Evolutionary conservation across 2,888 invertebrate species (phyloP).

Genomic region (Spilosoma lubricipeda): DNA sequence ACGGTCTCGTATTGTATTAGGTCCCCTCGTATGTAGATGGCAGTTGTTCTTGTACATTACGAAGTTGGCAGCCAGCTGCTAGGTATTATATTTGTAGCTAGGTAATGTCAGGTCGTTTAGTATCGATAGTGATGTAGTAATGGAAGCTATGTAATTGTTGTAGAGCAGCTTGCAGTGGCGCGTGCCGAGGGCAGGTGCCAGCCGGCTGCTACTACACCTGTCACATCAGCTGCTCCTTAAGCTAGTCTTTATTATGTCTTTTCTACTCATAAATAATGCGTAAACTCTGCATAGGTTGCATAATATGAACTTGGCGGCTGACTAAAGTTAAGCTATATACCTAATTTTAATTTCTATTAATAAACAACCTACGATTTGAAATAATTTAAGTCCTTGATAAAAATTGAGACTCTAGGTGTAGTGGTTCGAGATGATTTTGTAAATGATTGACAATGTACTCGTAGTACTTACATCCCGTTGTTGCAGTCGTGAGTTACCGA

Average conservation of each 20-base stretch:
- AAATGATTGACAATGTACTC: too few species aligned
- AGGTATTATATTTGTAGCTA: slow-evolving; percentile 43
- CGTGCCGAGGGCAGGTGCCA: slow-evolving; percentile 78
- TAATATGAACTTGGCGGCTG: neutral
- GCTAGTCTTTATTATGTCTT: slow-evolving; percentile 68
- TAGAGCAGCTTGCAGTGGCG: slow-evolving; percentile 81
- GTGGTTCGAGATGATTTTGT: neutral
- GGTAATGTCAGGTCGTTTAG: slow-evolving; percentile 62
- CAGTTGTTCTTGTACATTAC: slow-evolving; percentile 15
- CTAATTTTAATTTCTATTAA: neutral
- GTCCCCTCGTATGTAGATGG: slow-evolving; percentile 11
- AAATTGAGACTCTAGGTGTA: neutral
- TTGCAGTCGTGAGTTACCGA: slow-evolving; percentile 11
- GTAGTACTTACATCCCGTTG: slow-evolving; percentile 6
- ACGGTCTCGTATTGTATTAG: slow-evolving; percentile 11
- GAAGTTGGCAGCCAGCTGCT: slow-evolving; percentile 63
- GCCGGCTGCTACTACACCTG: slow-evolving; percentile 85
- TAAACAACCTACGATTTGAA: neutral
- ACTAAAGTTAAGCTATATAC: slow-evolving; percentile 1
- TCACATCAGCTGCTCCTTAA: slow-evolving; percentile 81
- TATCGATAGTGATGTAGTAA: slow-evolving; percentile 66
- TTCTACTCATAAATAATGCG: slow-evolving; percentile 45
- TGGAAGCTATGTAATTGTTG: slow-evolving; percentile 67
- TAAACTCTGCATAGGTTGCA: slow-evolving; percentile 27
- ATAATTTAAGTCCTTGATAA: too few species aligned